Evolutionary conservation across 2,888 invertebrate species (phyloP).

Genomic region (Germaria angustata): DNA sequence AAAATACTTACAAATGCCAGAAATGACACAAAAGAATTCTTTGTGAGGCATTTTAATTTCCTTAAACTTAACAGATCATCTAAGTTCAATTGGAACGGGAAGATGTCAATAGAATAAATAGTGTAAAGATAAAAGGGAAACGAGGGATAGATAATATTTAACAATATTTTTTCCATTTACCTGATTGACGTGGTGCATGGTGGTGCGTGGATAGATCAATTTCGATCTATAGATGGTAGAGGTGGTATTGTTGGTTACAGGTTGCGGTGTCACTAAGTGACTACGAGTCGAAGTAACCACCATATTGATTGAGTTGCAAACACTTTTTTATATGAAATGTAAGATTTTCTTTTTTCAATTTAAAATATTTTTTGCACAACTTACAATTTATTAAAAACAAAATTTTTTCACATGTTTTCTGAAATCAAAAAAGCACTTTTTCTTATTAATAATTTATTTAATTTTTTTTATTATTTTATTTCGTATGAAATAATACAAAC

Average conservation of each 20-base stretch:
- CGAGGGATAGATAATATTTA: background rate
- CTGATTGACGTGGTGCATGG: slow-evolving; percentile 58
- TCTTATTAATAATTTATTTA: too few species aligned
- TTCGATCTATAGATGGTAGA: slow-evolving; percentile 74
- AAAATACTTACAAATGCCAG: too few species aligned
- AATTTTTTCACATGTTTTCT: slow-evolving; percentile 44
- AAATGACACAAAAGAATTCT: background rate
- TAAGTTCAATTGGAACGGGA: background rate
- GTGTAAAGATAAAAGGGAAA: background rate
- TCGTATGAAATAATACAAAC: too few species aligned
- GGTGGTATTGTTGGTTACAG: slow-evolving; percentile 70
- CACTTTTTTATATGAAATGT: slow-evolving; percentile 33
- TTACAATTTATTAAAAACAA: background rate
- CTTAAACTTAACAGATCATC: background rate
- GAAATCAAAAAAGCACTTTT: slow-evolving; percentile 5
- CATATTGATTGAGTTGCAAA: slow-evolving; percentile 69
- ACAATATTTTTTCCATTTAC: slow-evolving; percentile 29
- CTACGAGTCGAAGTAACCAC: slow-evolving; percentile 78
- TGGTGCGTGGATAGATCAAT: slow-evolving; percentile 76
- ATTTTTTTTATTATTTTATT: too few species aligned
- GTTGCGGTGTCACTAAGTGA: slow-evolving; percentile 73
- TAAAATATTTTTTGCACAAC: slow-evolving; percentile 12
- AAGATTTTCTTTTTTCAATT: background rate
- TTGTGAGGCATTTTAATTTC: background rate
- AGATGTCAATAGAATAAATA: background rate